Evolutionary conservation across 2,797 vertebrate genomes (phyloP).

Genomic region (Sebastes vulpes): DNA sequence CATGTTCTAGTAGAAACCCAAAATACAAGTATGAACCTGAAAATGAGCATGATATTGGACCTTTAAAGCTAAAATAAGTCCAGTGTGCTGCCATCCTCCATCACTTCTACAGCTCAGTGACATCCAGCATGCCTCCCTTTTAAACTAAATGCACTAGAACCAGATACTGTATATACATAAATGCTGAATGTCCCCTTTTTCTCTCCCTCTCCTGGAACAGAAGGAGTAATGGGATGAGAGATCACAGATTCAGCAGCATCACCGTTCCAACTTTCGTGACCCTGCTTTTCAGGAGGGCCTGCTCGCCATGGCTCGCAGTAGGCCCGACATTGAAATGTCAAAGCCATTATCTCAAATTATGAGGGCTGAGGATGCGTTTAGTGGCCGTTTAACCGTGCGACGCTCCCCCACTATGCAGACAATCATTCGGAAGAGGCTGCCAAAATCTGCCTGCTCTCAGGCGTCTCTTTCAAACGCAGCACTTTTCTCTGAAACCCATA

Average conservation of each 20-base stretch:
- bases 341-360: conserved; percentile 76
- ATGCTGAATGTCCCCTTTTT: conserved; percentile 30
- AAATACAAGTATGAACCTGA: too few species aligned
- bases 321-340: conserved; percentile 75
- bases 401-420: conserved; percentile 45
- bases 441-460: conserved; percentile 25
- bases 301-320: conserved; percentile 15
- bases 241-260: conserved; percentile 42
- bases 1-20: too few species aligned
- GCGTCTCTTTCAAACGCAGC: conserved; percentile 11
- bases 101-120: background rate
- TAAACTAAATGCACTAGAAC: conserved; percentile 41
- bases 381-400: conserved; percentile 54
- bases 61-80: background rate
- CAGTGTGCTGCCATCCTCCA: background rate
- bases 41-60: too few species aligned
- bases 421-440: conserved; percentile 38
- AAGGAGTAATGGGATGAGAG: conserved; percentile 35
- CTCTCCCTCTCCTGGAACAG: background rate
- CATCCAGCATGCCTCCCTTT: conserved; percentile 19
- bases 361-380: conserved; percentile 63
- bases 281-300: conserved; percentile 35
- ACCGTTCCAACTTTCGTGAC: conserved; percentile 14
- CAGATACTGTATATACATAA: conserved; percentile 19
- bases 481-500: conserved; percentile 15